These are phyloP conservation scores for Neelides sp. DNA, from an alignment of 1,140 invertebrate genomes.

Conservation along the genomic window DNA sequence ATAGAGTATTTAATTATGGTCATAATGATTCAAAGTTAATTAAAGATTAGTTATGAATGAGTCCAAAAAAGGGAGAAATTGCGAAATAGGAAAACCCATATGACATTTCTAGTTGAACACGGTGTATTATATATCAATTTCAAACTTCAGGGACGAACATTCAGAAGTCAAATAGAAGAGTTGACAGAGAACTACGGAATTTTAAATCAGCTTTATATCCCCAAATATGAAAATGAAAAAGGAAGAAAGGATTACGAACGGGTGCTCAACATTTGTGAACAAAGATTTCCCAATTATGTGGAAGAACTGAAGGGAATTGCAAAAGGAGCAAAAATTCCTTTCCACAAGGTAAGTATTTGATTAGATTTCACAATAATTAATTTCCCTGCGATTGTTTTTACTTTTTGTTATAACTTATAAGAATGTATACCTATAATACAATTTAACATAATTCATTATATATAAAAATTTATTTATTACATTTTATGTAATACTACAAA, in stretches of 20 bases:
- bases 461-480: background rate
- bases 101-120: too few relatives aligned
- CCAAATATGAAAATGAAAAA: constrained; percentile 51
- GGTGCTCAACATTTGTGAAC: constrained; percentile 50
- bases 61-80: too few relatives aligned
- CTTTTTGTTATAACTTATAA: background rate
- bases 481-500: too few relatives aligned
- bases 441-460: constrained; percentile 10
- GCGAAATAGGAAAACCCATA: too few relatives aligned
- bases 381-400: background rate
- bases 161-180: constrained; percentile 55
- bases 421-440: constrained; percentile 1
- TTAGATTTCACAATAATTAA: constrained; percentile 3
- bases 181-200: constrained; percentile 48
- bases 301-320: constrained; percentile 69
- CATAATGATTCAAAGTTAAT: too few relatives aligned
- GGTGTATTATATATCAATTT: constrained; percentile 12
- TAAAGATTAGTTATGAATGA: too few relatives aligned
- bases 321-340: constrained; percentile 66
- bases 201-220: constrained; percentile 53
- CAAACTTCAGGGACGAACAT: constrained; percentile 57
- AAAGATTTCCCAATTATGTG: constrained; percentile 66
- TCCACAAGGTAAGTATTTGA: constrained; percentile 50
- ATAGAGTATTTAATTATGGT: too few relatives aligned
- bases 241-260: constrained; percentile 58